Evolutionary conservation across 2,888 invertebrate genomes (phyloP), one percentile per base, ranked within the genome.

Genomic region (Tethea ocularis): DNA sequence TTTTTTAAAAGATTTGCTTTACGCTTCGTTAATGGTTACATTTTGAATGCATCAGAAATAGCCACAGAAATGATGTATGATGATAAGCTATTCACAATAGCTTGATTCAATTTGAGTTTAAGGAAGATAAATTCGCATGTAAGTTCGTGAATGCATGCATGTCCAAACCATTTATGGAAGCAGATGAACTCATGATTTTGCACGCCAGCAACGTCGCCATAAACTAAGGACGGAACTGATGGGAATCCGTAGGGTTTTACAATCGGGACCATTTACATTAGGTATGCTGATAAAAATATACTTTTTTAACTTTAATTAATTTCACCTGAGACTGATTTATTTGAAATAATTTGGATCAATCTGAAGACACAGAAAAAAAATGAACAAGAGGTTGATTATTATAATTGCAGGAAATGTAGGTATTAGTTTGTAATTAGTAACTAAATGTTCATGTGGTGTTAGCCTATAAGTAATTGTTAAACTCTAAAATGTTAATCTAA

Each of bases 181-280:
- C 60, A 75, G 74, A 77, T 71, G 77, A 67, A 67, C 67, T 67
- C 67, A 64, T 71, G 79, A 78, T 81, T 75, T 80, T 68, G 79
- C 77, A 79, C 76, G 80, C 67, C 64, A 60, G 60, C 60, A 69
- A 73, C 70, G 60, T 71, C 67, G 72, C 80, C 76, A 71, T 78
- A 75, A 71, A 74, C 64, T 68, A 68, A 67, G 61, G 38, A 65
- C 67, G 61, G 36, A 66, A 58, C 64, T 68, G 70, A 69, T 70
- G 69, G 64, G 65, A 63, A 57, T 57, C 61, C 67, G 26, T 57
- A 36, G 33, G 20, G 54, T 33, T 17, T 26, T 22, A 33, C 36
- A 13, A 26, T 22, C 54, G 33, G 54, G 33, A 54, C 22, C 10
- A 10, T 53, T 26, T 11, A 53, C 33, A 54, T 46, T 46, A 46